Percentiles rank a stretch among this genome's conserved stretches.
These are phyloP conservation scores for Buceros bicornis DNA, from an alignment of 2,797 vertebrate genomes.

Conservation along the genomic window DNA sequence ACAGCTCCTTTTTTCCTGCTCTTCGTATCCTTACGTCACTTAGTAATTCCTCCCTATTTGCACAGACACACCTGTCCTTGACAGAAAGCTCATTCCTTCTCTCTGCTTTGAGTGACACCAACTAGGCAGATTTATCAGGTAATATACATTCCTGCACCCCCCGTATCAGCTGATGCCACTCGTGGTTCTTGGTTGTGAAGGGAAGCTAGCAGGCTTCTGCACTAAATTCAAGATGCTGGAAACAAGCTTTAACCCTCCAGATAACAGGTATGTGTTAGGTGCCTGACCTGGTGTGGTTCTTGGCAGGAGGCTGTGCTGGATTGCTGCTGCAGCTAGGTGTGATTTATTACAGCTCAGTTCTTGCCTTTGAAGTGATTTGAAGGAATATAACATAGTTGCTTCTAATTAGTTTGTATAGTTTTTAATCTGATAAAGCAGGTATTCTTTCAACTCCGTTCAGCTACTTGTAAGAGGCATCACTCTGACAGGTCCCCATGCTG, in stretches of 20 bases:
- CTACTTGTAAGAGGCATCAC: neutral
- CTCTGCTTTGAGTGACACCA: neutral
- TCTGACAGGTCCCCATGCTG: neutral
- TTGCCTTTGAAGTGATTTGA: neutral
- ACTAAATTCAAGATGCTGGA: neutral
- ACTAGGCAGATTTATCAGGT: neutral
- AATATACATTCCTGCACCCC: neutral
- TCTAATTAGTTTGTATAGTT: neutral
- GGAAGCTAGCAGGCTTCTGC: neutral
- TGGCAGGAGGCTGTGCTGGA: neutral
- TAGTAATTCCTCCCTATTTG: neutral
- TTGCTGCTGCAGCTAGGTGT: neutral
- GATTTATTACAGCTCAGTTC: neutral
- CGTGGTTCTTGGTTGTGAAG: neutral
- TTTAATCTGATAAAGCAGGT: neutral
- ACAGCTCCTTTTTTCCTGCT: neutral
- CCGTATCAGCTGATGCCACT: neutral
- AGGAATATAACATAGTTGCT: neutral
- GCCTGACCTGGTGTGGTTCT: neutral
- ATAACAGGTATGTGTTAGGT: neutral
- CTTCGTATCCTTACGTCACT: neutral
- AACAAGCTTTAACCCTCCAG: neutral
- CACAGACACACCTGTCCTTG: neutral
- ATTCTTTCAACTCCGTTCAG: neutral
- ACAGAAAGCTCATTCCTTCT: neutral